Evolutionary conservation across 1,140 invertebrate genomes (phyloP), one percentile per base, ranked within the genome.

Genomic region (Pseudomyrmex pallidus): DNA sequence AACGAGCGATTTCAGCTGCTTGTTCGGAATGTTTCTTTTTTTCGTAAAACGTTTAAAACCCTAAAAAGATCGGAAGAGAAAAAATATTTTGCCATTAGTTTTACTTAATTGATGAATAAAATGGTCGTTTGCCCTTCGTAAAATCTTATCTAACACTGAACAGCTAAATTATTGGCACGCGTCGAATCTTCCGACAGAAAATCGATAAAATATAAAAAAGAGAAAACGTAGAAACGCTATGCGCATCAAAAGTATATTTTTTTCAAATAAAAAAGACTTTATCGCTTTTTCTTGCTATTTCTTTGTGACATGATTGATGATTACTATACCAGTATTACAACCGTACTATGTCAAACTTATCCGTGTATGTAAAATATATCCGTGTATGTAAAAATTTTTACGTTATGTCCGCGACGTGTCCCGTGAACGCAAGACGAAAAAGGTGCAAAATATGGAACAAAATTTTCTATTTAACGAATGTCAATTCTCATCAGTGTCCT

Each of bases 301-400:
- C 54, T 72, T 72, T 22, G 56, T 12, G n/a, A 59, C 12, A 35
- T 35, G 35, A 35, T 35, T 35, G 61, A 59, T 50, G 46, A 80
- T 80, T 61, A 25, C n/a, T 17, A 35, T 35, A 80, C 76, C 76
- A 80, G 66, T 80, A 80, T 80, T 80, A 80, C 76, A 72, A 25
- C 44, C 20, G 35, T 8, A 7, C 57, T 63, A 61, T 44, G 50
- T 56, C 66, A 57, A 82, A 72, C 56, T 64, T 54, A 5, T 68
- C 17, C 17, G 13, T 48, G 5, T 80, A 20, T 66, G 54, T 52
- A 15, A 52, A 54, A 15, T n/a, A n/a, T 35, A 80, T 68, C 17
- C 17, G 13, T 48, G 5, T 80, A 20, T 66, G 54, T 52, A 15
- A 52, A 54, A 15, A 35, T 35, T 68, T 68, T 78, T 35, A 52